Evolutionary conservation across 2,797 vertebrate species (phyloP).

Genomic region (Thamnophis elegans): DNA sequence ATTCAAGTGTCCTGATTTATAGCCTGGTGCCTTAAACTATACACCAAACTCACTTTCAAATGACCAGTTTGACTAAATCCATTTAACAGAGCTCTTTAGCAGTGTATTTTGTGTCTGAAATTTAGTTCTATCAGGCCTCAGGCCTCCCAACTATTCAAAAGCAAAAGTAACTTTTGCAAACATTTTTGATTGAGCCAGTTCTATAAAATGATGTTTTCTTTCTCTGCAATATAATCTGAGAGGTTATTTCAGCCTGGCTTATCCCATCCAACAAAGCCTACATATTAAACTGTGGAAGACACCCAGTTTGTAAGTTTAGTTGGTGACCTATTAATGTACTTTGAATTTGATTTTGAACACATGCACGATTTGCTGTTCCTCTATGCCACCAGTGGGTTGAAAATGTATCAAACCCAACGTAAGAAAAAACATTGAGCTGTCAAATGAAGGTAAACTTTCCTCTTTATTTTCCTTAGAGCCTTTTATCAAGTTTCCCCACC

Average conservation of each 20-base stretch:
- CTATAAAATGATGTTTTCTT: not conserved
- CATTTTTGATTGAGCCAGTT: not conserved
- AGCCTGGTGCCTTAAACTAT: not conserved
- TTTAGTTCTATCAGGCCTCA: slow-evolving; percentile 17
- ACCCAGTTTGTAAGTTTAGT: not conserved
- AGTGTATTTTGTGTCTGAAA: slow-evolving; percentile 30
- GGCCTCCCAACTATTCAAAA: slow-evolving; percentile 21
- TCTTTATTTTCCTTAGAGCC: not conserved
- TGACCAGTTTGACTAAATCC: slow-evolving; percentile 52
- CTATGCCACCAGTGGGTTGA: not conserved
- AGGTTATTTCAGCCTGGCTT: not conserved
- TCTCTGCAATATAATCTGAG: fast-evolving
- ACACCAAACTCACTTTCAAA: not conserved
- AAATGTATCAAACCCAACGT: not conserved
- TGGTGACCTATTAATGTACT: not conserved
- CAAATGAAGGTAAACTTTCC: not conserved
- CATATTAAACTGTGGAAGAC: not conserved
- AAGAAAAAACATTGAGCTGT: not conserved
- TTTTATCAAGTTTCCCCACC: not conserved
- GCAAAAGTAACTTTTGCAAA: not conserved
- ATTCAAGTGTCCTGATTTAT: not conserved
- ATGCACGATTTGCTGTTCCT: not conserved
- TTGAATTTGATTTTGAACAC: not conserved
- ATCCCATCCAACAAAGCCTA: not conserved
- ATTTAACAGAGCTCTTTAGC: slow-evolving; percentile 56